Base-by-base conservation (phyloP, 2,888 invertebrate genomes). In the Aporophyla lueneburgensis region DNA sequence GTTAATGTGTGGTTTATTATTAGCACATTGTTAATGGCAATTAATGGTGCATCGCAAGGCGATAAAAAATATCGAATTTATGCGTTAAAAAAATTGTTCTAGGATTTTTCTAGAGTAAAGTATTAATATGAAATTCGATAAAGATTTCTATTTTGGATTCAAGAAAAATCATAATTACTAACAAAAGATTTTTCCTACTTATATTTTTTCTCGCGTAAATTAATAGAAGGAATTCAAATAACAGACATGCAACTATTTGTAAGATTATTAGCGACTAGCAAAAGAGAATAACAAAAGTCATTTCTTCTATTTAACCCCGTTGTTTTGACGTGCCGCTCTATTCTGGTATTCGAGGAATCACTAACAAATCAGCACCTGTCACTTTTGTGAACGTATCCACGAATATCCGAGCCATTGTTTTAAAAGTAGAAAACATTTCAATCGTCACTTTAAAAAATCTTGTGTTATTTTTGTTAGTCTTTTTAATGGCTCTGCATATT, bases 351-450 rank as follows among this genome's bases (percentile, higher is more conserved):
- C 92, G 75, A 75, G 83, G 92, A 92, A 94, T 94, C 91, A 91
- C 89, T 90, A 89, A 94, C 94, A 94, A 95, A 95, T 96, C 95
- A 95, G 91, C 96, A 94, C 94, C 94, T 95, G 95, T 93, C 95
- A 95, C 90, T 93, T 93, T 88, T 83, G 92, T 93, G 93, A 93
- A 92, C 93, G 87, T 90, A 93, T 89, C 91, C 91, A 90, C 89
- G 90, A 94, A 94, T 93, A 94, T 89, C 89, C 81, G 81, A 83
- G 90, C 93, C 90, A 95, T 95, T 95, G 95, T 95, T 93, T 93
- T 90, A 92, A 88, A 93, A 91, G 89, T 89, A 92, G 92, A 93
- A 92, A 91, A 94, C 94, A 93, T 93, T 94, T 95, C 94, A 92
- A 93, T 94, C 91, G 91, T 92, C 93, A 91, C 93, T 91, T 91